These are phyloP conservation scores for Tetraneura akinire DNA, from an alignment of 1,140 invertebrate species.

Conservation along the genomic window DNA sequence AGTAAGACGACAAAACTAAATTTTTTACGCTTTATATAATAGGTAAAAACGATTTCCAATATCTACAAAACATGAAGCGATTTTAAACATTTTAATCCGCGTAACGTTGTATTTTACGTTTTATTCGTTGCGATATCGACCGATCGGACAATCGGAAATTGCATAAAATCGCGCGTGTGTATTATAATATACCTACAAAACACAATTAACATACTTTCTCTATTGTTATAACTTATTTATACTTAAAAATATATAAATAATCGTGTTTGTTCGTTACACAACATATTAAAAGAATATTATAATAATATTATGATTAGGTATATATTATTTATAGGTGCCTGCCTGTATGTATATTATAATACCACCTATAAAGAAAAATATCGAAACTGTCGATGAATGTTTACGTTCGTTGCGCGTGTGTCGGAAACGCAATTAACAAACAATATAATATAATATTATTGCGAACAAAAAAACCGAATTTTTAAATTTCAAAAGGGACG, in stretches of 20 bases:
- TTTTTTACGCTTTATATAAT: background rate
- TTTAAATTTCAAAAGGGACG: background rate
- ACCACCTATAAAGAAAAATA: background rate
- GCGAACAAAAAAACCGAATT: background rate
- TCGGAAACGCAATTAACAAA: too few relatives aligned
- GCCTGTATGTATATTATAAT: too few relatives aligned
- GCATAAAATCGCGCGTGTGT: background rate
- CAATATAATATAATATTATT: too few relatives aligned
- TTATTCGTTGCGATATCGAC: background rate
- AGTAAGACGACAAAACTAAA: background rate
- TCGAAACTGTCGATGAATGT: too few relatives aligned
- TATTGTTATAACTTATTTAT: constrained; percentile 28
- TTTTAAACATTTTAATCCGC: background rate
- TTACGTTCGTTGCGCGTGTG: too few relatives aligned
- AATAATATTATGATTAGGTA: background rate
- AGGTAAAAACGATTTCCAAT: background rate
- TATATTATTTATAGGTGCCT: too few relatives aligned
- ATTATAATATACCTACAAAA: too few relatives aligned
- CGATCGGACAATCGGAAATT: background rate
- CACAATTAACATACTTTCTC: constrained; percentile 6
- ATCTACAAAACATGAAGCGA: background rate
- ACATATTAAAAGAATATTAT: background rate
- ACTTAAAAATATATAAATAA: constrained; percentile 28
- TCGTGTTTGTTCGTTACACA: constrained; percentile 5
- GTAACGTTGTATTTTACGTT: background rate